Base-by-base conservation (phyloP, 1,140 invertebrate species). In the Cardiocondyla obscurior region DNA sequence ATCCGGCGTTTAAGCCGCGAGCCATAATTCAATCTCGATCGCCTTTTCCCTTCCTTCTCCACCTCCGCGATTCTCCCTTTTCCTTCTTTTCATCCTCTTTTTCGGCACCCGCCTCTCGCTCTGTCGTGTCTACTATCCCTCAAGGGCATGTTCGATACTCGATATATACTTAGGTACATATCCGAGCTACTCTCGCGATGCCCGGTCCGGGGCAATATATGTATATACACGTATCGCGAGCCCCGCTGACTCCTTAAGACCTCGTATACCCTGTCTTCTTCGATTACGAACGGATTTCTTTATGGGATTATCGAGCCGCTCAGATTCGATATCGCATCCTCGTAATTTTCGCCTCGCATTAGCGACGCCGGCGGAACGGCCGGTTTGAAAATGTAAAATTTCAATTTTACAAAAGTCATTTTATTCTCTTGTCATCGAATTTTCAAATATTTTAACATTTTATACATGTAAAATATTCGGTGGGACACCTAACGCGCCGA, bases 21-120 rank as follows among this genome's bases (percentile, higher is more conserved):
- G 53, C 57, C 67, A 85, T 87, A 90, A 89, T 90, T 90, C 81
- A 89, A 90, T 89, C 76, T 86, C 70, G 77, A 90, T 82, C 85
- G 77, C 84, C 60, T 89, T 86, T 73, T 87, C 55, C 55, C 36
- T 33, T 83, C 67, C 28, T 84, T 46, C 25, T 64, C 77, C 67
- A 30, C 3, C 53, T 81, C 70, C 46, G 19, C 30, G 22, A 2
- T n/a, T 64, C 51, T 74, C 49, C 62, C 36, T 36, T 44, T 76
- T 46, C 44, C 46, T 25, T 25, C 14, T 22, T 42, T 19, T 53
- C 51, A 19, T 36, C 33, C 70, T 51, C 49, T 10, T 82, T 79
- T 53, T 58, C 42, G 19, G 36, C 33, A 49, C 46, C 44, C 25
- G 51, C 49, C 39, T 77, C 62, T 14, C n/a, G 60, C 46, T n/a